Conservation (phyloP, 1,140 invertebrate species). For the Heterodera schachtii region DNA sequence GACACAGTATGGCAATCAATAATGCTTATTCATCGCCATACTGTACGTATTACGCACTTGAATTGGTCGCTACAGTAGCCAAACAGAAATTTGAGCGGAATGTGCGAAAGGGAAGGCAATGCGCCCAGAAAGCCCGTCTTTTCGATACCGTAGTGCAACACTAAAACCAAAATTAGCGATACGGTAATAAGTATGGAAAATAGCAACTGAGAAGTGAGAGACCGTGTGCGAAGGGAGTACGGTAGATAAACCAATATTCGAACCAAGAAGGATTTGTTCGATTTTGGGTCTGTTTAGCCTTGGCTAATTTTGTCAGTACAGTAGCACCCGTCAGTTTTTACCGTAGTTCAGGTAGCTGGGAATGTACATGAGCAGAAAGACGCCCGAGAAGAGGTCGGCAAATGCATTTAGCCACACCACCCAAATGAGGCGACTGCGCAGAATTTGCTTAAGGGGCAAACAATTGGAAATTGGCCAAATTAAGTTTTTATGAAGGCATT, state of each 20-base stretch:
- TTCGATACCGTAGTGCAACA: conserved; percentile 39
- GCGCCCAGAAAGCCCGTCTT: conserved; percentile 45
- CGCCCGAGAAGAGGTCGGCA: conserved; percentile 45
- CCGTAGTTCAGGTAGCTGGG: conserved; percentile 45
- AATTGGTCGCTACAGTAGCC: conserved; percentile 38
- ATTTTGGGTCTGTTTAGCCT: no score
- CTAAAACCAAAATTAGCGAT: background rate
- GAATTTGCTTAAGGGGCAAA: conserved; percentile 20
- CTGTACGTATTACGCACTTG: conserved; percentile 12
- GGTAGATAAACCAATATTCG: no score
- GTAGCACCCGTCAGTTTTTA: conserved; percentile 7
- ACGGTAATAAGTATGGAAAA: background rate
- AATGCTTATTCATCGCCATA: background rate
- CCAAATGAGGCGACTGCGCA: conserved; percentile 34
- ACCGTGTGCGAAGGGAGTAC: no score
- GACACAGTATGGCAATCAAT: no score
- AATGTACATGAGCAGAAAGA: conserved; percentile 51
- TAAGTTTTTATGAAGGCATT: conserved; percentile 9
- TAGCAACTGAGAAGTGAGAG: no score
- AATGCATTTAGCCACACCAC: conserved; percentile 51
- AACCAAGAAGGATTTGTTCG: no score
- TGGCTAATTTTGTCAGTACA: background rate
- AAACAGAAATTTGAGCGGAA: conserved; percentile 48
- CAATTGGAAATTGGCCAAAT: no score
- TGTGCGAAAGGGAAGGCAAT: conserved; percentile 44